These are phyloP conservation scores for Drosophila repletoides DNA, from an alignment of 1,140 invertebrate genomes.

Conservation along the genomic window DNA sequence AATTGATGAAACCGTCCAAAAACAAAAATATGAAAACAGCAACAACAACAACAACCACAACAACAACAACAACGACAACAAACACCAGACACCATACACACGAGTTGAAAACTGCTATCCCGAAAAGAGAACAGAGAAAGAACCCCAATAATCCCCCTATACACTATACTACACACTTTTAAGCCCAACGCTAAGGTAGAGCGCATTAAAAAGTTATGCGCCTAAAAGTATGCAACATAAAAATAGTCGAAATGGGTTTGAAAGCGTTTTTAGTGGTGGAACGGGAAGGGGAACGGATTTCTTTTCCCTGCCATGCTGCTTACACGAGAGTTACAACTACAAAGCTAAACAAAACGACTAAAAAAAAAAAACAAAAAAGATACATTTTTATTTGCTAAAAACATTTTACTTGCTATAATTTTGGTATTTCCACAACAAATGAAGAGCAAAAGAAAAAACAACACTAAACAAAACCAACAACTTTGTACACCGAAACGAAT, in stretches of 20 bases:
- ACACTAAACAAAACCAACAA: constrained; percentile 78
- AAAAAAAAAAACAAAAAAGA: constrained; percentile 21
- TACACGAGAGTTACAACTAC: constrained; percentile 60
- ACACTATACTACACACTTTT: too few relatives aligned
- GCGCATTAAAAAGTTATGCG: too few relatives aligned
- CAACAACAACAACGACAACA: constrained; percentile 56
- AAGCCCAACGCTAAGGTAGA: too few relatives aligned
- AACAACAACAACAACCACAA: constrained; percentile 58
- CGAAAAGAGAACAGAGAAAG: constrained; percentile 16
- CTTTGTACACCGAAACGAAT: constrained; percentile 81
- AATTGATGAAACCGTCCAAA: constrained; percentile 79
- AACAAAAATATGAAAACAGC: constrained; percentile 52
- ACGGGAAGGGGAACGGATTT: constrained; percentile 26
- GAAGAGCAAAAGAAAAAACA: constrained; percentile 27
- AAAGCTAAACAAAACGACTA: constrained; percentile 28
- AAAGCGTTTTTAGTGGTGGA: constrained; percentile 31
- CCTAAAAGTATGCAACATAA: constrained; percentile 8
- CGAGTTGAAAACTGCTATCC: constrained; percentile 76
- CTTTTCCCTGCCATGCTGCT: constrained; percentile 54
- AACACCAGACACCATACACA: constrained; percentile 53
- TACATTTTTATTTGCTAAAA: constrained; percentile 50
- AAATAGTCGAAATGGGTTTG: constrained; percentile 13
- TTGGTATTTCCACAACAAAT: constrained; percentile 39
- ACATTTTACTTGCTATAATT: constrained; percentile 44
- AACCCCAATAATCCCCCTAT: neutral